Evolutionary conservation across 1,140 invertebrate species (phyloP), one percentile per base, ranked within the genome.

Genomic region (Drosophila insularis): DNA sequence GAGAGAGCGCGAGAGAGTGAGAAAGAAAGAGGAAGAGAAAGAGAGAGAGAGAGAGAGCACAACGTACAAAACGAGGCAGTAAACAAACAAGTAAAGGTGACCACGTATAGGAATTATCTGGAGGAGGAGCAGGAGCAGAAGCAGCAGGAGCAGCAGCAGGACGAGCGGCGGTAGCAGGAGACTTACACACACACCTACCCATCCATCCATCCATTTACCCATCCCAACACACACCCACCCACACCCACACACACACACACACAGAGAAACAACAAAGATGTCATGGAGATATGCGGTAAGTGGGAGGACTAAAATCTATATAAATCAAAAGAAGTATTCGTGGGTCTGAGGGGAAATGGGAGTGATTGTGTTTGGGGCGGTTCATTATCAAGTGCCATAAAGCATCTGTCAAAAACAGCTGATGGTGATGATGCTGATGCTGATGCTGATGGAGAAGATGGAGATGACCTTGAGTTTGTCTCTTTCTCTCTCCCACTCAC

Each of bases 221-320:
- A 37, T 37, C 21, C 11, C 43, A 58, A 68, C 39, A 43, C 61
- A 58, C 61, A 74, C 55, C 70, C 58, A 39, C 4, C 13, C 35
- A n/a, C 32, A 14, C 56, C 19, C 56, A 53, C 63, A 71, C 37
- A 59, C 63, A 13, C 63, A 21, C 35, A 61, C 50, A 11, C 21
- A 55, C 56, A 74, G 40, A 68, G 58, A 72, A 40, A 66, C 55
- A 55, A 65, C 64, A 85, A 70, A 90, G 81, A 90, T 90, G 87
- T 90, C 87, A 90, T 90, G 87, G 87, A 90, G 87, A 90, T 90
- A 90, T 87, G 86, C 87, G 81, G 87, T 90, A 81, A 77, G 87
- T 82, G 19, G n/a, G 35, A 63, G 27, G 54, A 43, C 21, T 37
- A 63, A n/a, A 63, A 63, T 50, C 43, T 31, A 50, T 19, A 31